Evolutionary conservation across 2,888 invertebrate genomes (phyloP), one percentile per base, ranked within the genome.

Genomic region (Campoplex capitator): DNA sequence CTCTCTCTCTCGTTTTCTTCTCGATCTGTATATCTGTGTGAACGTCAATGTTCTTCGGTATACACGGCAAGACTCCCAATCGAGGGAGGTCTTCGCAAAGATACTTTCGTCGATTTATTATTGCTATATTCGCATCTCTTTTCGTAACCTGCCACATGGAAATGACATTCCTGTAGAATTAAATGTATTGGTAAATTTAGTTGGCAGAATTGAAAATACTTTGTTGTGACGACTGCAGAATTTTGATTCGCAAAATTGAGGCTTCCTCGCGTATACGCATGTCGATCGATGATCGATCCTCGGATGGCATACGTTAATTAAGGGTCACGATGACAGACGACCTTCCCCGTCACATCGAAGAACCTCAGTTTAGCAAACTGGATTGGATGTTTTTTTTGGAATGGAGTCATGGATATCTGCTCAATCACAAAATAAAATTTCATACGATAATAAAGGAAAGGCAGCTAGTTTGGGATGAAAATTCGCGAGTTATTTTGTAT

Each of bases 41-140:
- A 38, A 42, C 65, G 51, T 78, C 81, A 68, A 54, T 82, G 81
- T 32, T 67, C 38, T 18, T 48, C 42, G 35, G 35, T 35, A 9
- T 38, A 56, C 6, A 68, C 70, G 54, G 51, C 79, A 89, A 85
- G 84, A 88, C 91, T 91, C 94, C 95, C 82, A 95, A 77, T 73
- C 45, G 70, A 35, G 48, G 81, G 74, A 81, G 84, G 87, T 81
- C 77, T 84, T 9, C 32, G 7, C 42, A 18, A 51, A 70, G 75
- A 70, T 32, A 48, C 73, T 87, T 87, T 70, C 74, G 71, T 82
- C 84, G 82, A 87, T 86, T 84, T 81, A 86, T 84, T 62, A 67
- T 58, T 11, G 42, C 54, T 58, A 84, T 81, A 78, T 81, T 84
- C 70, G 77, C 58, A 42, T 81, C 42, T 65, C 28, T 48, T 83